Evolutionary conservation across 2,113 vertebrate genomes (phyloP), one percentile per base, ranked within the genome.

Genomic region (Neolamprologus brichardi): DNA sequence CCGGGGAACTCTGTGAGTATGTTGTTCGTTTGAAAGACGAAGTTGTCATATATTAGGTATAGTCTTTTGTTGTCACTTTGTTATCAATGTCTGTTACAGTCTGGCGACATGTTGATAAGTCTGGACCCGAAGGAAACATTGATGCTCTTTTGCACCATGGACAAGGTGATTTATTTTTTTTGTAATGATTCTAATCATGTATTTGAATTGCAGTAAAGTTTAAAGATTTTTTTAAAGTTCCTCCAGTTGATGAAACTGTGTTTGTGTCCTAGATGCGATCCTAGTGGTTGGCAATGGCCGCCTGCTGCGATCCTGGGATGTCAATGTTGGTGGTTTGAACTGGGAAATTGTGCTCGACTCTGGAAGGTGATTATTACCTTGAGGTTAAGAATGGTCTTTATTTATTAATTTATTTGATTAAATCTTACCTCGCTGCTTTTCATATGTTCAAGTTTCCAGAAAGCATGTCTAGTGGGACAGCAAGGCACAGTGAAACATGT

Each of bases 101-200:
- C 79, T 99, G 99, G 99, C 96, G 99, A 83, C 99, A 99, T 34
- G 97, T 98, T 14, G 98, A 99, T 93, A 98, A 98, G 86, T 96
- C 95, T 8, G 97, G 97, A 0, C 90, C 96, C 0, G 98, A 99
- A 20, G 99, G 98, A 75, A 94, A 93, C 1, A 95, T 99, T 10
- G 98, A 99, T 0, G 93, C 95, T 1, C 96, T 99, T 95, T 94
- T 99, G 84, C 94, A 97, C 14, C 95, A 98, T 0, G 98, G 98
- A 14, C 98, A 98, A 95, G 99, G 99, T 99, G 46, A 88, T 30
- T 87, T 8, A 5, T 64, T 37, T 37, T 32, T 32, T 64, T 64
- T 64, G 10, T 20, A 13, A 64, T 64, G 32, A 64, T 20, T 64
- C 60, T 37, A 37, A 37, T 64, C 18, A 0, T 13, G 6, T 37